Conservation (phyloP, 1,140 invertebrate genomes). For the Chrysoperla carnea region DNA sequence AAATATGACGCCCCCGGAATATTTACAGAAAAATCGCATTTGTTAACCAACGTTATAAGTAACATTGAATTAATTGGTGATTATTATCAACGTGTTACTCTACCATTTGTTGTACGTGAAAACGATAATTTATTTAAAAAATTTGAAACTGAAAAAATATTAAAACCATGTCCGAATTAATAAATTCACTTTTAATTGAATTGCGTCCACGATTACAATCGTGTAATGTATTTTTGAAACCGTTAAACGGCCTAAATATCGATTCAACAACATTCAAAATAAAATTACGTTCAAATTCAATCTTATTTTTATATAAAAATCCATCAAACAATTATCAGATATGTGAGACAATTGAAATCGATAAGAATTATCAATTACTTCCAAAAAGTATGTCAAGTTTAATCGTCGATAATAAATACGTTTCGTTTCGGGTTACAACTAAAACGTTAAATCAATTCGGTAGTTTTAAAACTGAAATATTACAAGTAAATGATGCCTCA, state of each 20-base stretch:
- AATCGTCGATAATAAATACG: conserved; percentile 12
- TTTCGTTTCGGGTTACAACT: conserved; percentile 14
- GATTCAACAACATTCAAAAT: too few species aligned
- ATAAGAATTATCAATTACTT: conserved; percentile 23
- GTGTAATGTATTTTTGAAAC: conserved; percentile 32
- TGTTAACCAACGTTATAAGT: conserved; percentile 75
- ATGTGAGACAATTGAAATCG: conserved; percentile 23
- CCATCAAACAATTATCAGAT: conserved; percentile 15
- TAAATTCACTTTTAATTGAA: conserved; percentile 29
- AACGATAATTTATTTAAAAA: conserved; percentile 34
- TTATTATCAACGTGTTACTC: conserved; percentile 68
- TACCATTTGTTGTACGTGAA: conserved; percentile 53
- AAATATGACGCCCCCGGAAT: conserved; percentile 63
- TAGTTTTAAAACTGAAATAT: conserved; percentile 30
- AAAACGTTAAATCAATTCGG: conserved; percentile 15
- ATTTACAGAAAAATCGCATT: conserved; percentile 63
- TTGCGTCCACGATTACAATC: conserved; percentile 29
- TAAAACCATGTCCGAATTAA: conserved; percentile 8
- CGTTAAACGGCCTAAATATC: too few species aligned
- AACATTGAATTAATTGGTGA: conserved; percentile 68
- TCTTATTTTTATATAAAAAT: too few species aligned
- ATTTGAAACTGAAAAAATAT: conserved; percentile 24
- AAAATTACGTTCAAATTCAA: too few species aligned
- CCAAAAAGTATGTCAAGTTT: conserved; percentile 10
- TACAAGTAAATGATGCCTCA: conserved; percentile 14